A percentile compares a stretch with the other conserved stretches of the same genome.
phyloP scores from a whole-genome alignment of 2,113 vertebrate species.

The Cavia porcellus region DNA sequence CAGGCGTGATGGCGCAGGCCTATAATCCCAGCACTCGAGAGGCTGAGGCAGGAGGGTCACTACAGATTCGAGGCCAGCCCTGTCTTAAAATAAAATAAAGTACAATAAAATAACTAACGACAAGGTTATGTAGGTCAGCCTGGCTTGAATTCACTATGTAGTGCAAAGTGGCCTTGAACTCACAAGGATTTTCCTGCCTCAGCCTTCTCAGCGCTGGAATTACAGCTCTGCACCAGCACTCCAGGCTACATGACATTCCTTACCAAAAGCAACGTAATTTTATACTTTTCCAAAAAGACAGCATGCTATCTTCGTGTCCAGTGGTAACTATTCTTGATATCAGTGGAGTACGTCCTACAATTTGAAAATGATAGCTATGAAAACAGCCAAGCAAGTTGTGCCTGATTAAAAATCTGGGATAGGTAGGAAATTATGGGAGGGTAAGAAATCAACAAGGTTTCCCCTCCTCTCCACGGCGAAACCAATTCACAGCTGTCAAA shows the following conservation, averaged over 20 bases:
- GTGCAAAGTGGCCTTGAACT: neutral
- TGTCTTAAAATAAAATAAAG: neutral
- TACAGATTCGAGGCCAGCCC: neutral
- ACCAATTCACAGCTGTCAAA: conserved; percentile 25
- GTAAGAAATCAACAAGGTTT: neutral
- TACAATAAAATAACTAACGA: neutral
- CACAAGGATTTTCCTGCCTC: neutral
- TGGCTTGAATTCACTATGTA: neutral
- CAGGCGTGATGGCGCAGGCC: neutral
- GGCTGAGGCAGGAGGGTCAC: neutral
- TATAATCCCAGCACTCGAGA: neutral
- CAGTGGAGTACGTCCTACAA: neutral
- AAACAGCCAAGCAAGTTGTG: conserved; percentile 42
- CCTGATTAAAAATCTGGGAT: conserved; percentile 15
- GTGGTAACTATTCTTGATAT: neutral
- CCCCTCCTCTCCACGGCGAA: neutral
- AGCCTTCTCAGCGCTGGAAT: neutral
- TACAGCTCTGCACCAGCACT: neutral
- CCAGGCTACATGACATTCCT: neutral
- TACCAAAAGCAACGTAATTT: neutral
- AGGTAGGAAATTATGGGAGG: neutral
- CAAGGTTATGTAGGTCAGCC: neutral
- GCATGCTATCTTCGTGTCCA: neutral
- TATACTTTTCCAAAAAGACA: conserved; percentile 1
- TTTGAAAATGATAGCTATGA: conserved; percentile 51